These are phyloP conservation scores for Pygoscelis antarcticus DNA, from an alignment of 2,113 vertebrate genomes.

Conservation along the genomic window DNA sequence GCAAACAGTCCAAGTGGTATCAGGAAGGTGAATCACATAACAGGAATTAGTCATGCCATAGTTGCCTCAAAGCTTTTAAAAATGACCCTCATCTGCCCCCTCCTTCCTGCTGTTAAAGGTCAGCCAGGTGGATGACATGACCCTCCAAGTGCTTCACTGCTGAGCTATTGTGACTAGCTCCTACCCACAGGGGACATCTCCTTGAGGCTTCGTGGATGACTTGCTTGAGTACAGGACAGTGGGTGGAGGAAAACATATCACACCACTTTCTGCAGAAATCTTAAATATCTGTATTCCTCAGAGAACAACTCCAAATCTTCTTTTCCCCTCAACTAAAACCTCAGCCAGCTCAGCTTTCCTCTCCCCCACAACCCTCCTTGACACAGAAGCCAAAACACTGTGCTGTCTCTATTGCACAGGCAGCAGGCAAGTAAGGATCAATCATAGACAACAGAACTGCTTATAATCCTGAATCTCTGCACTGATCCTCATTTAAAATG, in stretches of 20 bases:
- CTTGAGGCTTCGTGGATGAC: not conserved
- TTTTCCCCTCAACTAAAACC: not conserved
- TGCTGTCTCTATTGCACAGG: not conserved
- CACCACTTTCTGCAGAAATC: not conserved
- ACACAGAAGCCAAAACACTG: not conserved
- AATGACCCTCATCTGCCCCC: not conserved
- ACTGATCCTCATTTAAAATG: not conserved
- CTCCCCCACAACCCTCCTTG: not conserved
- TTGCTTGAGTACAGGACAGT: not conserved
- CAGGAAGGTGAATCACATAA: constrained; percentile 34
- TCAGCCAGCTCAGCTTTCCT: not conserved
- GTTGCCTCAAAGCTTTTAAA: not conserved
- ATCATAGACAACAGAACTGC: not conserved
- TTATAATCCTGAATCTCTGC: not conserved
- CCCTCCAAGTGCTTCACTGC: not conserved
- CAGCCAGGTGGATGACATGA: not conserved
- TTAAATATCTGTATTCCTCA: not conserved
- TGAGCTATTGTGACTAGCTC: not conserved
- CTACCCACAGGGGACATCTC: not conserved
- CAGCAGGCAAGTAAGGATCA: not conserved
- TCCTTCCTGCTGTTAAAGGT: not conserved
- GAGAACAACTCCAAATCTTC: not conserved
- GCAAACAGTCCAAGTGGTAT: not conserved
- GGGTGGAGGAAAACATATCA: not conserved
- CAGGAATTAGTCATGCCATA: constrained; percentile 30